These are phyloP conservation scores for Phania funesta DNA, from an alignment of 2,888 invertebrate species.

Conservation along the genomic window DNA sequence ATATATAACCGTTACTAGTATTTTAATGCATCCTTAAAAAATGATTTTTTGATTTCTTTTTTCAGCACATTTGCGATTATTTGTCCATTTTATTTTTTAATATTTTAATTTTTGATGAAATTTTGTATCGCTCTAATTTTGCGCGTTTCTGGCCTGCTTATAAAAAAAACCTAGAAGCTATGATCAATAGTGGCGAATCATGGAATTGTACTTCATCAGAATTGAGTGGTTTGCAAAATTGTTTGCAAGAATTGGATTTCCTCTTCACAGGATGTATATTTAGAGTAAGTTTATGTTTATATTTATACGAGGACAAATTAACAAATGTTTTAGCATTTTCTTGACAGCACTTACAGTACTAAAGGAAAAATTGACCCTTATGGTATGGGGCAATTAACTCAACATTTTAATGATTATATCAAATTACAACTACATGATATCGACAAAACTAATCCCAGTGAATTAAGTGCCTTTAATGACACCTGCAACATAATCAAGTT, in stretches of 20 bases:
- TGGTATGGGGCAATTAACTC: constrained; percentile 71
- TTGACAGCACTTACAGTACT: constrained; percentile 72
- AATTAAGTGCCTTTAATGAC: constrained; percentile 85
- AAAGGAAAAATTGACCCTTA: constrained; percentile 72
- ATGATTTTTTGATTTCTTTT: too few species aligned
- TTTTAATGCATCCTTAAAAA: too few species aligned
- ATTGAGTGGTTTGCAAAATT: constrained; percentile 85
- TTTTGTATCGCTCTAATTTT: constrained; percentile 74
- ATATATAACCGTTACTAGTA: too few species aligned
- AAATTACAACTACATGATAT: constrained; percentile 70
- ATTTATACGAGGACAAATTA: neutral
- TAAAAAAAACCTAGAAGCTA: constrained; percentile 86
- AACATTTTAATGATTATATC: constrained; percentile 77
- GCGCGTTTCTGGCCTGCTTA: constrained; percentile 88
- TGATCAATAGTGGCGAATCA: constrained; percentile 84
- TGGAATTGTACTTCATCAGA: constrained; percentile 83
- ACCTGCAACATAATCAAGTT: constrained; percentile 84
- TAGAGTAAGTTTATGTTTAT: constrained; percentile 81
- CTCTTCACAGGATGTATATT: constrained; percentile 84
- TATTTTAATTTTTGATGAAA: constrained; percentile 83
- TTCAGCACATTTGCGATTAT: constrained; percentile 80
- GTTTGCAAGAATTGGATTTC: constrained; percentile 83
- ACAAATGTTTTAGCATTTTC: constrained; percentile 69
- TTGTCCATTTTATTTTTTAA: constrained; percentile 86
- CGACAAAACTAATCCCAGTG: constrained; percentile 81